Conservation (phyloP, 2,888 invertebrate genomes). For the Metallyticus violacea region DNA sequence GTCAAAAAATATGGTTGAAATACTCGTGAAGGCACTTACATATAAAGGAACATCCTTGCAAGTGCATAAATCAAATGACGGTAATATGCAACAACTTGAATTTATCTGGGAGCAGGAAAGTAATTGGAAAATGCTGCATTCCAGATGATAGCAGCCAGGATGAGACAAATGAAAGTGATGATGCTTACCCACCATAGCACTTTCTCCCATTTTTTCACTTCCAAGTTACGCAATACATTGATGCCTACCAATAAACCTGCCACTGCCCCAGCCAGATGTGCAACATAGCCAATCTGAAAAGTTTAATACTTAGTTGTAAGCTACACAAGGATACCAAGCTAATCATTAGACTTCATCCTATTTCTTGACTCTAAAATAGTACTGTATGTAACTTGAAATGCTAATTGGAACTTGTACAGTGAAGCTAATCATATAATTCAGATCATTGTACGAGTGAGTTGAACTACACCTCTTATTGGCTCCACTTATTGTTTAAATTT, state of each 20-base stretch:
- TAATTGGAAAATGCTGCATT: constrained; percentile 48
- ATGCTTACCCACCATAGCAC: constrained; percentile 80
- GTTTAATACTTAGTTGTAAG: too few relatives aligned
- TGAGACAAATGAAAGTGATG: constrained; percentile 64
- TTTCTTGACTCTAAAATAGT: too few relatives aligned
- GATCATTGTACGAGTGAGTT: too few relatives aligned
- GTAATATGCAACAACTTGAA: not conserved
- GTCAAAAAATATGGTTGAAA: not conserved
- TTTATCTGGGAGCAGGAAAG: not conserved
- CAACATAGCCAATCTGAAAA: constrained; percentile 61
- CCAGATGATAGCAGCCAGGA: constrained; percentile 69
- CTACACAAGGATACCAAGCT: too few relatives aligned
- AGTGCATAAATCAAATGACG: not conserved
- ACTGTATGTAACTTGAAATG: too few relatives aligned
- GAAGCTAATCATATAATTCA: too few relatives aligned
- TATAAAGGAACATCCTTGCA: not conserved
- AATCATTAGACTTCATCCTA: too few relatives aligned
- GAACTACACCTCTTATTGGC: too few relatives aligned
- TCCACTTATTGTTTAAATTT: too few relatives aligned
- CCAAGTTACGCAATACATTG: constrained; percentile 78
- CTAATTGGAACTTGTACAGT: too few relatives aligned
- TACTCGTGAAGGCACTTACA: not conserved
- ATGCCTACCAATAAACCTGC: constrained; percentile 84
- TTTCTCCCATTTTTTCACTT: constrained; percentile 76
- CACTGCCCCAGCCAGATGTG: constrained; percentile 88